These are phyloP conservation scores for Spondyliosoma cantharus DNA, from an alignment of 2,797 vertebrate genomes.

Conservation along the genomic window DNA sequence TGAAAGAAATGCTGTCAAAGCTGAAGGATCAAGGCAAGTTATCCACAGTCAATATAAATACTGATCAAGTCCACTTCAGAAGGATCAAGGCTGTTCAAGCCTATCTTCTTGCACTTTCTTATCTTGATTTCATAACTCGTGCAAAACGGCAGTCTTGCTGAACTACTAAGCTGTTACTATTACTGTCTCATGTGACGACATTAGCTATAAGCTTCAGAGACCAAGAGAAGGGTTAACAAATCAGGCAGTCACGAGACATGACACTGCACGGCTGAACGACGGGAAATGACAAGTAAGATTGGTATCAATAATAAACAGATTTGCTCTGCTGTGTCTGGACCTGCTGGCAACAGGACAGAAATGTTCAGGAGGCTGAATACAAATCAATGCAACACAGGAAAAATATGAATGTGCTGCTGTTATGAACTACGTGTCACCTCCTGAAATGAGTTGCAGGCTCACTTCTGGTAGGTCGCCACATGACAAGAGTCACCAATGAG, in stretches of 20 bases:
- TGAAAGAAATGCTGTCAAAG: not conserved
- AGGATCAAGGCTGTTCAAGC: not conserved
- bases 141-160: not conserved
- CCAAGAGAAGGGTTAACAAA: constrained; percentile 27
- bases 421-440: constrained; percentile 10
- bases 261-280: constrained; percentile 7
- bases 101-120: not conserved
- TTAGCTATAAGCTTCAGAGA: not conserved
- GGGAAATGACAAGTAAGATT: constrained; percentile 36
- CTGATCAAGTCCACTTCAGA: not conserved
- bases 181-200: not conserved
- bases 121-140: not conserved
- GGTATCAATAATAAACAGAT: constrained; percentile 20
- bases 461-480: constrained; percentile 16
- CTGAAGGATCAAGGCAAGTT: not conserved
- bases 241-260: constrained; percentile 29
- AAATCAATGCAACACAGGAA: not conserved
- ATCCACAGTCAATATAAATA: not conserved
- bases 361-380: not conserved
- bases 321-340: not conserved
- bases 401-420: not conserved
- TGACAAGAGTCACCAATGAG: constrained; percentile 2
- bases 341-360: not conserved
- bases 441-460: constrained; percentile 19
- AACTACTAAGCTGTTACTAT: not conserved